Evolutionary conservation across 2,888 invertebrate genomes (phyloP), one percentile per base, ranked within the genome.

Genomic region (Leptopterna dolabrata): DNA sequence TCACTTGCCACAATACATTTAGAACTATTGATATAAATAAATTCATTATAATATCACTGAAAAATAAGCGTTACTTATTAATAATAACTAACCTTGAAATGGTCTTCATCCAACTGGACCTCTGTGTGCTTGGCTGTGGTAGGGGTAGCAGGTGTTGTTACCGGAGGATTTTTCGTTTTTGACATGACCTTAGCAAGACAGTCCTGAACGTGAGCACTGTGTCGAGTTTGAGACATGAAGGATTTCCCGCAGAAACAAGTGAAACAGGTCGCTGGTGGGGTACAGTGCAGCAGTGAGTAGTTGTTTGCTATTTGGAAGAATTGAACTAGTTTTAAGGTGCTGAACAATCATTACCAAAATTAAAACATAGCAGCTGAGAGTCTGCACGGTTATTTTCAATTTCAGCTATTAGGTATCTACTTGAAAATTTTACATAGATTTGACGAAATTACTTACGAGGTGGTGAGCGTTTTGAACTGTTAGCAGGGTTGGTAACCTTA

Each of bases 161-260:
- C 36, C 13, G 30, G 73, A 16, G 27, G 7, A 11, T 1, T 24
- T 41, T 36, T 43, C 6, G n/a, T 71, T 11, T 16, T 45, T 0
- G 81, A 51, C 81, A 81, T 55, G 16, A 55, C 81, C 51, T 81
- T 81, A 6, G 27, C 29, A 1, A 81, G 16, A 55, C 81, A 81
- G 4, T 81, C 19, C 19, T 55, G 55, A 16, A 81, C 51, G 27
- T 81, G 81, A 11, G 81, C 81, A 30, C 55, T 29, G 24, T 81
- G 81, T 0, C 30, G 30, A 36, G 36, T 29, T n/a, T 30, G 55
- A 55, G 81, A 81, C 29, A 55, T 16, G 51, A 63, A 51, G n/a
- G 29, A 29, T 30, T 51, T 47, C 41, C 81, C 81, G 81, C 81
- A 81, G 81, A 81, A 81, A 41, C 81, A 81, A n/a, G 55, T 29